phyloP scores from a whole-genome alignment of 1,140 invertebrate species.

The Drosophila trapezifrons region DNA sequence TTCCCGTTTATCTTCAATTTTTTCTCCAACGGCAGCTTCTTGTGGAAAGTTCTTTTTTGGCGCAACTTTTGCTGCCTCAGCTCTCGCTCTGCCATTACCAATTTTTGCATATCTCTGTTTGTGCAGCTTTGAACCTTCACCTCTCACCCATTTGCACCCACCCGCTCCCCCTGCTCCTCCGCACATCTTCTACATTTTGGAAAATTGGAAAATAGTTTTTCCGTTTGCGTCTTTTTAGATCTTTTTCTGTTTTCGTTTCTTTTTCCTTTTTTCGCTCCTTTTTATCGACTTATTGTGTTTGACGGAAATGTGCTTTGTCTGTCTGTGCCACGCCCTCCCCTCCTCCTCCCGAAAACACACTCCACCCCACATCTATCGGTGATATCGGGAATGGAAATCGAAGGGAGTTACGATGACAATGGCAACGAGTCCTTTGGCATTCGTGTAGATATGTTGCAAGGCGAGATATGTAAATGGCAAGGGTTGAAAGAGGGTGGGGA shows the following conservation, averaged over 20 bases:
- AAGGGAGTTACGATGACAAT: conserved; percentile 47
- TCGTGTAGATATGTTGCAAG: conserved; percentile 29
- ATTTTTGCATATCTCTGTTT: conserved; percentile 73
- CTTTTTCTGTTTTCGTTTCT: conserved; percentile 29
- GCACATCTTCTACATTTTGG: conserved; percentile 55
- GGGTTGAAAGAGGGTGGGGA: not conserved
- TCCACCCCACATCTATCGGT: conserved; percentile 18
- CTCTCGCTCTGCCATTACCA: conserved; percentile 64
- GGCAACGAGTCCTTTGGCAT: conserved; percentile 45
- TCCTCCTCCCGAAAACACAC: not conserved
- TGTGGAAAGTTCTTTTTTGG: conserved; percentile 55
- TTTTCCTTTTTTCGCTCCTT: conserved; percentile 14
- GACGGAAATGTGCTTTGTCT: conserved; percentile 67
- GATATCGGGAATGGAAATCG: conserved; percentile 6
- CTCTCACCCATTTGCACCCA: not conserved
- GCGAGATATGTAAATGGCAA: conserved; percentile 21
- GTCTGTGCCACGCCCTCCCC: conserved; percentile 22
- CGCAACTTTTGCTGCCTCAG: conserved; percentile 74
- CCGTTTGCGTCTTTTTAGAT: conserved; percentile 46
- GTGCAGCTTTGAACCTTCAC: conserved; percentile 63
- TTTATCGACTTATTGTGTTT: conserved; percentile 78
- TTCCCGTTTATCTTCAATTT: conserved; percentile 37
- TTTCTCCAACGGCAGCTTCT: conserved; percentile 21
- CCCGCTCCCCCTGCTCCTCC: not conserved
- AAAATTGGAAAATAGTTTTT: conserved; percentile 74